phyloP scores from a whole-genome alignment of 2,113 vertebrate species.

The Acanthisitta chloris region DNA sequence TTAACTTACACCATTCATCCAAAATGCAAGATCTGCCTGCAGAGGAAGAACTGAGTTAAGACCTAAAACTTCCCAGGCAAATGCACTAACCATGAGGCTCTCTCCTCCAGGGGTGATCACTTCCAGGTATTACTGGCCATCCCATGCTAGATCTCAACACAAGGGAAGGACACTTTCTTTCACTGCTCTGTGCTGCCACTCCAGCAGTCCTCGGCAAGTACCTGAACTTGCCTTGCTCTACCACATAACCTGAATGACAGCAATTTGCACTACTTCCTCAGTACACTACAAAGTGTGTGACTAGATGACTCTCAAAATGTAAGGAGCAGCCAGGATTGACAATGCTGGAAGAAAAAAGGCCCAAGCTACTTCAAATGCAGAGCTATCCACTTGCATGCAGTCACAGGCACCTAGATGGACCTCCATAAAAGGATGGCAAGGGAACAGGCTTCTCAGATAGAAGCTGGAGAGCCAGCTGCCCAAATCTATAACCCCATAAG shows the following conservation, averaged over 20 bases:
- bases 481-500: not conserved
- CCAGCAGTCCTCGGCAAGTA: not conserved
- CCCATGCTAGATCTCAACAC: not conserved
- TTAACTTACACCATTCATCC: not conserved
- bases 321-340: not conserved
- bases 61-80: not conserved
- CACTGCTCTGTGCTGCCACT: not conserved
- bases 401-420: not conserved
- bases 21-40: not conserved
- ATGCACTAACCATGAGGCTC: not conserved
- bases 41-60: not conserved
- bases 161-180: not conserved
- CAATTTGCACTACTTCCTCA: not conserved
- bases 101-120: not conserved
- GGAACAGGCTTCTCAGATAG: not conserved
- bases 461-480: not conserved
- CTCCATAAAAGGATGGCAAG: not conserved
- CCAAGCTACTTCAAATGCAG: not conserved
- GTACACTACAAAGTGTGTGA: not conserved
- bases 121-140: not conserved
- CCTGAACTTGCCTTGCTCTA: not conserved
- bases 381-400: not conserved
- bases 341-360: not conserved
- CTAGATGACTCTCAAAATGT: not conserved
- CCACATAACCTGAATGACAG: not conserved